Conservation (phyloP, 2,888 invertebrate genomes). For the Spisula solida region DNA sequence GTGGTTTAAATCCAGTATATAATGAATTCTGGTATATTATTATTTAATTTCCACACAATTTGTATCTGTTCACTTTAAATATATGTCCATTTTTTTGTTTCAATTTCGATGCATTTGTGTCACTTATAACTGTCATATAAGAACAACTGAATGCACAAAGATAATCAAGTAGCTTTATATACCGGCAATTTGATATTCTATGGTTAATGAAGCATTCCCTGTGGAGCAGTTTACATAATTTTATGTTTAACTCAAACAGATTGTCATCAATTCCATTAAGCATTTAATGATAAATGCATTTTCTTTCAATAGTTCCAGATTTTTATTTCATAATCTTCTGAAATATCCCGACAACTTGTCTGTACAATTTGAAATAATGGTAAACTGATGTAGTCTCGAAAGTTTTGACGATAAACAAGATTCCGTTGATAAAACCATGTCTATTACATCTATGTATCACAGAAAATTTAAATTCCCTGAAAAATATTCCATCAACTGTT, state of each 20-base stretch:
- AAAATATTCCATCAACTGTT: too few relatives aligned
- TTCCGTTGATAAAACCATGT: too few relatives aligned
- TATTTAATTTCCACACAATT: background rate
- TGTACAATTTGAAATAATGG: too few relatives aligned
- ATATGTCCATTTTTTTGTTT: background rate
- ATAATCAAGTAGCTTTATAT: background rate
- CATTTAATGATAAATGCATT: background rate
- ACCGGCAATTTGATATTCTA: background rate
- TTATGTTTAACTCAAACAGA: background rate
- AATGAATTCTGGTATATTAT: background rate
- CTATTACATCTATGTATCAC: too few relatives aligned
- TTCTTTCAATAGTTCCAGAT: background rate
- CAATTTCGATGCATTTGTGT: background rate
- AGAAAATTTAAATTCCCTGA: too few relatives aligned
- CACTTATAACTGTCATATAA: background rate
- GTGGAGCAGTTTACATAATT: background rate
- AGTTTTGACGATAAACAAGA: too few relatives aligned
- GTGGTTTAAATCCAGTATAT: too few relatives aligned
- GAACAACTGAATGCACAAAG: background rate
- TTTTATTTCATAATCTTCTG: too few relatives aligned
- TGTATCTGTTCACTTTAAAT: background rate
- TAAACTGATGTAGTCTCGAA: too few relatives aligned
- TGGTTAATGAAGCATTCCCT: background rate
- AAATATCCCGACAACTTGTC: too few relatives aligned
- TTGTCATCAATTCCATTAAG: background rate